A percentile compares a stretch with the other conserved stretches of the same genome.
These are phyloP conservation scores for Dasypolia templi DNA, from an alignment of 2,888 invertebrate genomes.

Conservation along the genomic window DNA sequence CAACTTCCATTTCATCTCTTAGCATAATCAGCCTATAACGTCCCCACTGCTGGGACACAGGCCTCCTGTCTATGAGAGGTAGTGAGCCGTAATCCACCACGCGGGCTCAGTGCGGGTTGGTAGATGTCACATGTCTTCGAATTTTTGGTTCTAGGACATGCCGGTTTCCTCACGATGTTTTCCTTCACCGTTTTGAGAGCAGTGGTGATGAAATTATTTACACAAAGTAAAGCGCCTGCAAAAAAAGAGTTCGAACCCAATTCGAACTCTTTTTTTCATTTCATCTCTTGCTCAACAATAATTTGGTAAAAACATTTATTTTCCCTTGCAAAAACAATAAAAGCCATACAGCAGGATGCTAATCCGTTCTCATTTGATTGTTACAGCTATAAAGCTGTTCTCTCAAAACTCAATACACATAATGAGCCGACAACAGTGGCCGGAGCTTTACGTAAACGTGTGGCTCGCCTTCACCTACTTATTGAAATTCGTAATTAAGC, in stretches of 20 bases:
- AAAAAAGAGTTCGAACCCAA: too few relatives aligned
- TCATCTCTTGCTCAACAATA: background rate
- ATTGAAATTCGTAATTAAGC: slow-evolving; percentile 70
- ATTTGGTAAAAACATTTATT: background rate
- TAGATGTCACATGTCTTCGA: too few relatives aligned
- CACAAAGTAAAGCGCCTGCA: too few relatives aligned
- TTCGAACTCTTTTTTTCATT: background rate
- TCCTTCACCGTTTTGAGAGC: too few relatives aligned
- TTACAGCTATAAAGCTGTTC: slow-evolving; percentile 36
- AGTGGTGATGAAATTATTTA: too few relatives aligned
- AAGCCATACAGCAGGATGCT: slow-evolving; percentile 7
- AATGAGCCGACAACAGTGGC: slow-evolving; percentile 36
- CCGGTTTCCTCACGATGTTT: too few relatives aligned
- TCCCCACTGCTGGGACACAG: too few relatives aligned
- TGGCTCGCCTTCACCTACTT: slow-evolving; percentile 84
- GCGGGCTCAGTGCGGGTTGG: too few relatives aligned
- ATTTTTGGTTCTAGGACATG: too few relatives aligned
- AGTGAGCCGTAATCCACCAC: too few relatives aligned
- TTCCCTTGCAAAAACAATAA: background rate
- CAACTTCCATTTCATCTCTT: background rate
- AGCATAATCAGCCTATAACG: too few relatives aligned
- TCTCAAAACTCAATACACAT: slow-evolving; percentile 20
- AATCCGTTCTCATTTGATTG: slow-evolving; percentile 44
- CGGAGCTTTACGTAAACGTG: slow-evolving; percentile 62
- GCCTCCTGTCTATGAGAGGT: too few relatives aligned